Conservation (phyloP, 2,888 invertebrate genomes). For the Diarsia dahlii region DNA sequence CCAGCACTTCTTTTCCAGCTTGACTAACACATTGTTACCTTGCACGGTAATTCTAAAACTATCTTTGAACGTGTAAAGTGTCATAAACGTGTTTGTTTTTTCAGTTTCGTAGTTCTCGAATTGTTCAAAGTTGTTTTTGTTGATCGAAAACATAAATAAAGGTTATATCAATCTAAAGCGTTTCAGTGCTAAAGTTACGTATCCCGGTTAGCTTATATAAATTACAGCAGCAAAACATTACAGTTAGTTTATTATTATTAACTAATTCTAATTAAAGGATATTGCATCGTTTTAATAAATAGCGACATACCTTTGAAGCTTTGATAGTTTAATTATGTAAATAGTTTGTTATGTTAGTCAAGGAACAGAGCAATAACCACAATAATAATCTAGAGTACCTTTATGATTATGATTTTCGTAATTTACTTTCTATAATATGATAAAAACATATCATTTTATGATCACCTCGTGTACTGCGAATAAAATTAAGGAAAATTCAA, state of each 20-base stretch:
- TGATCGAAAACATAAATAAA: not conserved
- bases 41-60: not conserved
- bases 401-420: not conserved
- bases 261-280: not conserved
- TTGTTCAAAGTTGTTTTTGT: slow-evolving; percentile 18
- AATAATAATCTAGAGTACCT: slow-evolving; percentile 20
- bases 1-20: not conserved
- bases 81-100: slow-evolving; percentile 28
- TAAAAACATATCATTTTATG: slow-evolving; percentile 3
- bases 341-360: not conserved
- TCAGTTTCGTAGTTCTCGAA: not conserved
- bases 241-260: slow-evolving; percentile 3
- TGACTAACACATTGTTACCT: not conserved
- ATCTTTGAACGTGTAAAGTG: not conserved
- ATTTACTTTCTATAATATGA: slow-evolving; percentile 1
- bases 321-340: not conserved
- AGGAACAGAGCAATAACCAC: not conserved
- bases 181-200: not conserved
- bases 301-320: not conserved
- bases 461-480: not conserved
- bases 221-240: not conserved
- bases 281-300: slow-evolving; percentile 22
- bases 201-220: not conserved
- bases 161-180: slow-evolving; percentile 5
- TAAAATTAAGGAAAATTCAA: not conserved